These are phyloP conservation scores for Takifugu flavidus DNA, from an alignment of 2,113 vertebrate species.

Conservation along the genomic window DNA sequence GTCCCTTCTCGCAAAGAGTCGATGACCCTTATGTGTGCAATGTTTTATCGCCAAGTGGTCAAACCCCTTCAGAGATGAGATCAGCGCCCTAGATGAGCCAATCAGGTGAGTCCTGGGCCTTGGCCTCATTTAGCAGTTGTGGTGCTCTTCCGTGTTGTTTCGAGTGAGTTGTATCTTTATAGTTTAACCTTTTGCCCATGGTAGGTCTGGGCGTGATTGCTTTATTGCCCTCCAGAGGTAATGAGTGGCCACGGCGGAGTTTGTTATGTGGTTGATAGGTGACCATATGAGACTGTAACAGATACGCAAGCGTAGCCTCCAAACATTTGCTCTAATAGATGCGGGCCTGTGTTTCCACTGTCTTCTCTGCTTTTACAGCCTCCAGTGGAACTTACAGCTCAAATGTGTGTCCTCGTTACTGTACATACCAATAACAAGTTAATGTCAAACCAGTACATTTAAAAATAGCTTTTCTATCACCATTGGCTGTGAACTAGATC, in stretches of 20 bases:
- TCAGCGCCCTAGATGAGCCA: constrained; percentile 45
- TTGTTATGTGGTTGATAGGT: constrained; percentile 56
- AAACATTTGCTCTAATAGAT: constrained; percentile 20
- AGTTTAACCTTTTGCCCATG: constrained; percentile 63
- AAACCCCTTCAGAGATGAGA: constrained; percentile 42
- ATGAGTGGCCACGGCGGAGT: constrained; percentile 56
- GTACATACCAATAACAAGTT: too few species aligned
- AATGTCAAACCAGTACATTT: too few species aligned
- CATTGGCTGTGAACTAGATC: too few species aligned
- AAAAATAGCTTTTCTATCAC: too few species aligned
- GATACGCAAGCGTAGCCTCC: constrained; percentile 10
- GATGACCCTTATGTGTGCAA: constrained; percentile 35
- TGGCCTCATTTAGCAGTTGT: constrained; percentile 47
- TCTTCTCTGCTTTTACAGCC: too few species aligned
- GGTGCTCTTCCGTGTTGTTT: constrained; percentile 25
- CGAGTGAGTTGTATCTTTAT: constrained; percentile 48
- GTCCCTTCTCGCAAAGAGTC: constrained; percentile 12
- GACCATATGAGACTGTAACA: constrained; percentile 33
- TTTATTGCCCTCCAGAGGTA: constrained; percentile 65
- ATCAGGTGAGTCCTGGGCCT: constrained; percentile 45
- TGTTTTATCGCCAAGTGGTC: constrained; percentile 35
- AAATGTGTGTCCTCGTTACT: too few species aligned
- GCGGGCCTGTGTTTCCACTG: not conserved
- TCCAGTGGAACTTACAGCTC: too few species aligned
- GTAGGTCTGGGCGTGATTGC: constrained; percentile 44